phyloP scores from a whole-genome alignment of 2,888 invertebrate genomes.

The Tipula vernalis region DNA sequence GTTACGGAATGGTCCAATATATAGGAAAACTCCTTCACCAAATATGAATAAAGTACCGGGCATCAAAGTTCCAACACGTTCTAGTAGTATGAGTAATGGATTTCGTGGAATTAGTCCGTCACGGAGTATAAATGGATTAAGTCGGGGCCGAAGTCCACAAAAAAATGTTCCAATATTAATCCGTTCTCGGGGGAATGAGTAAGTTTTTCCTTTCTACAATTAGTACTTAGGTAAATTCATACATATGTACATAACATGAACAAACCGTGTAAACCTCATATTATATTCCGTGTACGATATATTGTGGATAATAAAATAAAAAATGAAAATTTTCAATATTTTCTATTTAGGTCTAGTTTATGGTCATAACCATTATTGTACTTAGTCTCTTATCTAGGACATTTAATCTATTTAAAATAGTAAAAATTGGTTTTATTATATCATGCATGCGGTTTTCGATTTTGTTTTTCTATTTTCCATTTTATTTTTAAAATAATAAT shows the following conservation, averaged over 20 bases:
- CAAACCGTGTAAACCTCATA: neutral
- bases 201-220: constrained; percentile 20
- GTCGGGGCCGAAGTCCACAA: constrained; percentile 8
- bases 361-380: neutral
- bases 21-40: constrained; percentile 9
- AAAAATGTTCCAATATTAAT: constrained; percentile 32
- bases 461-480: neutral
- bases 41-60: neutral
- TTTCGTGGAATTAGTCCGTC: constrained; percentile 10
- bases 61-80: neutral
- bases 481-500: neutral
- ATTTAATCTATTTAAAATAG: neutral
- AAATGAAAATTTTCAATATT: neutral
- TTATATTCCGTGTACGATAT: neutral
- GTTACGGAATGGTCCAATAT: neutral
- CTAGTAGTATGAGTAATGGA: constrained; percentile 9
- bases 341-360: neutral
- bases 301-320: neutral
- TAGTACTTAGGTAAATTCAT: neutral
- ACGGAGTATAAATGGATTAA: constrained; percentile 13
- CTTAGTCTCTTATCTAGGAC: neutral
- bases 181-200: constrained; percentile 34
- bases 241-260: neutral
- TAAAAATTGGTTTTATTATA: neutral
- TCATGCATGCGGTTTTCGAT: neutral